Evolutionary conservation across 2,888 invertebrate genomes (phyloP), one percentile per base, ranked within the genome.

Genomic region (Oxyscelio sp.): DNA sequence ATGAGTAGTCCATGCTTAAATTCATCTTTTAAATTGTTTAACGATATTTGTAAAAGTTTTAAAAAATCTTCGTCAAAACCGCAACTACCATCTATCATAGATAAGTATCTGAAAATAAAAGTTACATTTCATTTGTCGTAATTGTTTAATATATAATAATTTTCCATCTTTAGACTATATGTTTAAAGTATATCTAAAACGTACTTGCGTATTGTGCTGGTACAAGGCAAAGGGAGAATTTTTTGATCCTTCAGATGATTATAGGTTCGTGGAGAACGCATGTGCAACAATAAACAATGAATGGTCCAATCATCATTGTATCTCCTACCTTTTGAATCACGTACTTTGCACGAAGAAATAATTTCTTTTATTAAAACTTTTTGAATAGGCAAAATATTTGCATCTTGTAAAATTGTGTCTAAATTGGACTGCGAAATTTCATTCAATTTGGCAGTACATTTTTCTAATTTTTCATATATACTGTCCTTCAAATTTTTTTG

Each of bases 1-100:
- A 86, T n/a, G 21, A 87, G 21, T 5, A 83, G 38, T n/a, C 83
- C 87, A 17, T 63, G 45, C 27, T 27, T 27, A 6, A 27, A 27
- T 27, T 27, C 27, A 27, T 27, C 27, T 27, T 27, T 27, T 27
- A 27, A 5, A 27, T 27, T 43, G 17, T 45, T 17, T 8, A 45
- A 45, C 45, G 45, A 45, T 45, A 17, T 15, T 45, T 45, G 9
- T 17, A 45, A 8, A n/a, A 45, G 17, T 45, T 45, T 45, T 45
- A 45, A 15, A 45, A 45, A 45, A 21, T 50, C 11, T 50, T 50
- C 50, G 21, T 50, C 50, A 50, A 50, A 50, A 22, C 50, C 50
- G n/a, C 50, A 27, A 27, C 27, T 27, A 6, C 27, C 27, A 27
- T 27, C 43, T 13, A 43, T 43, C 15, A 43, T n/a, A 31, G 56